phyloP scores from a whole-genome alignment of 2,888 invertebrate genomes.

The Tineola bisselliella region DNA sequence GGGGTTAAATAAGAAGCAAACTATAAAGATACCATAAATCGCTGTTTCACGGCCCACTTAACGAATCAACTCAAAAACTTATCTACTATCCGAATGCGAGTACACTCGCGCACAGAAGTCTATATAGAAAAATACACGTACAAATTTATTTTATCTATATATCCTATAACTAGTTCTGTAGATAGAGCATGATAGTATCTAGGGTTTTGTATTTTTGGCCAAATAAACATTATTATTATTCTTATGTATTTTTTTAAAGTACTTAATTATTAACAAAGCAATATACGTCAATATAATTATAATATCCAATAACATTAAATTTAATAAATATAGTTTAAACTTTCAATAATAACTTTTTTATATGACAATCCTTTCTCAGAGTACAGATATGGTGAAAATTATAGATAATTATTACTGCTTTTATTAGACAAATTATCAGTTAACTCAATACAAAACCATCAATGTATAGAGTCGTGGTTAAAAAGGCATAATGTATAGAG shows the following conservation, averaged over 20 bases:
- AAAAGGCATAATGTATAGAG: background rate
- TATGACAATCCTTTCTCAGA: background rate
- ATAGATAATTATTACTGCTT: background rate
- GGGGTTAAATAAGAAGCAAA: background rate
- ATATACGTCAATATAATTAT: too few species aligned
- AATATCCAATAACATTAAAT: too few species aligned
- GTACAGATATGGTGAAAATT: background rate
- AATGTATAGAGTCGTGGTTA: background rate
- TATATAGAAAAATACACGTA: background rate
- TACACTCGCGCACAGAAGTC: slow-evolving; percentile 26
- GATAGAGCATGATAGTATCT: too few species aligned
- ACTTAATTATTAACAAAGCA: too few species aligned
- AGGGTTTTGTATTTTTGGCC: too few species aligned
- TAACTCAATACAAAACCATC: background rate
- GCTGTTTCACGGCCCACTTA: slow-evolving; percentile 55
- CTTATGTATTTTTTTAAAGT: too few species aligned
- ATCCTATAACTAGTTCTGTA: too few species aligned
- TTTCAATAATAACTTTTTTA: background rate
- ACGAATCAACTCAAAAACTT: slow-evolving; percentile 64
- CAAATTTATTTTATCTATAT: too few species aligned
- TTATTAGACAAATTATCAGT: background rate
- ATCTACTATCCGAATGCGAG: slow-evolving; percentile 37
- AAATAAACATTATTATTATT: too few species aligned
- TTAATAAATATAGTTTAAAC: too few species aligned
- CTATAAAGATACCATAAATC: slow-evolving; percentile 46